A percentile compares a stretch with the other conserved stretches of the same genome.
Evolutionary conservation across 2,113 vertebrate genomes (phyloP).

Genomic region (Notarius lentiginosus): DNA sequence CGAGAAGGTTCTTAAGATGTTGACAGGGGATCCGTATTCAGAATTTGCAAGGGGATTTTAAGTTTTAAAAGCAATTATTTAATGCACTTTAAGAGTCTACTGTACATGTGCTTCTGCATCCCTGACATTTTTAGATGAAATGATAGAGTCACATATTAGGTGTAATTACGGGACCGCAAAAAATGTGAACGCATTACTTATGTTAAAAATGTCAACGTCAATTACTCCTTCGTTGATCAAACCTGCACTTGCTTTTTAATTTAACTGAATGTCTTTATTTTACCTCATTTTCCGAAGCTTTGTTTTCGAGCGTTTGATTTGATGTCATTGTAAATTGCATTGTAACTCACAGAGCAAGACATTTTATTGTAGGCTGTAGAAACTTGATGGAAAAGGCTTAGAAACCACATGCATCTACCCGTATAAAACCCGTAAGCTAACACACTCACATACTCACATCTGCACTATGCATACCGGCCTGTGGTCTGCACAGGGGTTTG

Average conservation of each 20-base stretch:
- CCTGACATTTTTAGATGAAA: neutral
- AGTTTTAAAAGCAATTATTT: constrained; percentile 34
- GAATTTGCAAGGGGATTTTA: neutral
- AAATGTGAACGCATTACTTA: constrained; percentile 31
- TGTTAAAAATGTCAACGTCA: constrained; percentile 4
- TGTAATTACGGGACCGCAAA: constrained; percentile 1
- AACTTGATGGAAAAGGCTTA: constrained; percentile 4
- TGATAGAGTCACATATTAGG: neutral
- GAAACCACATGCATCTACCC: constrained; percentile 3
- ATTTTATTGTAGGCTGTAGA: constrained; percentile 6
- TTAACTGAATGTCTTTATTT: neutral
- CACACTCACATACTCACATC: constrained; percentile 24
- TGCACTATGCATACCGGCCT: constrained; percentile 51
- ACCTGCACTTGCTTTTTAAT: neutral
- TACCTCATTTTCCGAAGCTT: constrained; percentile 7
- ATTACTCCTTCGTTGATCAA: neutral
- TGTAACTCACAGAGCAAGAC: constrained; percentile 8
- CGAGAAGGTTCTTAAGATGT: neutral
- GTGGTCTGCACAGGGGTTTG: constrained; percentile 35
- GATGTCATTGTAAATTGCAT: constrained; percentile 19
- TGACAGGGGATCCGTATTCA: neutral
- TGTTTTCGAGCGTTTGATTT: constrained; percentile 31
- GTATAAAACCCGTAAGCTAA: constrained; percentile 22
- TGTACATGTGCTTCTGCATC: neutral
- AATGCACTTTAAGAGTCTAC: constrained; percentile 47